These are phyloP conservation scores for Gambelia wislizenii DNA, from an alignment of 2,797 vertebrate genomes.

Conservation along the genomic window DNA sequence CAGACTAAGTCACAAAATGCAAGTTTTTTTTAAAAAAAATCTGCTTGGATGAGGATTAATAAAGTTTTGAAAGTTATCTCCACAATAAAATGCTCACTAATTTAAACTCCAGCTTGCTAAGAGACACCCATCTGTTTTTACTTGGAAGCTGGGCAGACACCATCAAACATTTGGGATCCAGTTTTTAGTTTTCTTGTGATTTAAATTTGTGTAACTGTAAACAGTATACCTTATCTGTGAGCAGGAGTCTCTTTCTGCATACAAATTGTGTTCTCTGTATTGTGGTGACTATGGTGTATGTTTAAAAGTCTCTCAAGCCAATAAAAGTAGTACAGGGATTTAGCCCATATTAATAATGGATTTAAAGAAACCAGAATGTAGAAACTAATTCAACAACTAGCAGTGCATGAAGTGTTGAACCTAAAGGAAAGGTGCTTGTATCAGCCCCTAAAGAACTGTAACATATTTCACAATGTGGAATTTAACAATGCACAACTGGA, in stretches of 20 bases:
- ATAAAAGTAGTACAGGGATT: slow-evolving; percentile 33
- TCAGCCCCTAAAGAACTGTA: not conserved
- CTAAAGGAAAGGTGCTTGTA: slow-evolving; percentile 13
- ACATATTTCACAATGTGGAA: not conserved
- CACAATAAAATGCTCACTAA: not conserved
- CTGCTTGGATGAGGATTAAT: too few species aligned
- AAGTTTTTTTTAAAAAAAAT: not conserved
- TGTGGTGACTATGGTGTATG: slow-evolving; percentile 16
- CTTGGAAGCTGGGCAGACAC: not conserved
- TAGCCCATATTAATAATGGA: slow-evolving; percentile 51
- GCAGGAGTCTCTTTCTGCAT: not conserved
- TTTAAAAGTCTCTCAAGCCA: slow-evolving; percentile 37
- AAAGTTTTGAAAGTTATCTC: not conserved
- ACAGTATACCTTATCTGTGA: not conserved
- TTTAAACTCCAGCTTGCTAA: not conserved
- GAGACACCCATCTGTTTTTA: not conserved
- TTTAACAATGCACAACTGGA: not conserved
- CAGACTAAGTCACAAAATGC: too few species aligned
- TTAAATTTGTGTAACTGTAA: not conserved
- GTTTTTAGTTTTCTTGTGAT: not conserved
- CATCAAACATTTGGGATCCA: not conserved
- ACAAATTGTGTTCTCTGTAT: not conserved
- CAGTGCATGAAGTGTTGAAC: slow-evolving; percentile 11
- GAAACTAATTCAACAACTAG: slow-evolving; percentile 38
- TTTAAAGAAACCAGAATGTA: slow-evolving; percentile 20